Base-by-base conservation (phyloP, 2,113 vertebrate species). In the Nycticryphes semicollaris region DNA sequence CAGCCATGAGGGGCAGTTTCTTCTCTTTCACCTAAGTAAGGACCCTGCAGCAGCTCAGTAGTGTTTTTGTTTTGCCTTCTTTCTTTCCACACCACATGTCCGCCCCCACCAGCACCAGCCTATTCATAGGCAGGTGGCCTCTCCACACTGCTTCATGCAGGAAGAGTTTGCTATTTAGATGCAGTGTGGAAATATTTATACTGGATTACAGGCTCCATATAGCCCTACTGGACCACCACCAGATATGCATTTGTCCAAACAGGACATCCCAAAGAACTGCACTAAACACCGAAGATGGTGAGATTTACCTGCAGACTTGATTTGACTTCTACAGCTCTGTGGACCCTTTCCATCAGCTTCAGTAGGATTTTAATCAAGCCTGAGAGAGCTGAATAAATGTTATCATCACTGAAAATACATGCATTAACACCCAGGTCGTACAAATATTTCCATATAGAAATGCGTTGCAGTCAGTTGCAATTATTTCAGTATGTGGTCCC, bases 11-110 rank as follows among this genome's bases (percentile, higher is more conserved):
- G 33, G 48, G 24, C 45, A 78, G 8, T 13, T 23, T 60, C 56
- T 68, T 83, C 48, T 27, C 14, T 64, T 70, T 66, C 21, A 25
- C 48, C 31, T 78, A 47, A 76, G 25, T 24, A 74, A 70, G 33
- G 77, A 7, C 18, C 27, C 13, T 0, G 1, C 18, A 75, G 37
- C 2, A 1, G 63, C 60, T 51, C n/a, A 6, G 27, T 23, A 54
- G 15, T 47, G 48, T 33, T 56, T 83, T 90, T 23, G 14, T 59
- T 6, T 64, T 27, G 18, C 28, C 41, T 33, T 78, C 24, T 47
- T 68, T 63, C 16, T 68, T 14, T 17, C n/a, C 31, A 28, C 9
- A 31, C 9, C 70, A 77, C 53, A 54, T 9, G 15, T 16, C 9
- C 9, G 4, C 3, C 8, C 12, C 7, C 14, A 24, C 4, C 41